phyloP scores from a whole-genome alignment of 2,888 invertebrate genomes.

The Rhimphoctona megacephalus region DNA sequence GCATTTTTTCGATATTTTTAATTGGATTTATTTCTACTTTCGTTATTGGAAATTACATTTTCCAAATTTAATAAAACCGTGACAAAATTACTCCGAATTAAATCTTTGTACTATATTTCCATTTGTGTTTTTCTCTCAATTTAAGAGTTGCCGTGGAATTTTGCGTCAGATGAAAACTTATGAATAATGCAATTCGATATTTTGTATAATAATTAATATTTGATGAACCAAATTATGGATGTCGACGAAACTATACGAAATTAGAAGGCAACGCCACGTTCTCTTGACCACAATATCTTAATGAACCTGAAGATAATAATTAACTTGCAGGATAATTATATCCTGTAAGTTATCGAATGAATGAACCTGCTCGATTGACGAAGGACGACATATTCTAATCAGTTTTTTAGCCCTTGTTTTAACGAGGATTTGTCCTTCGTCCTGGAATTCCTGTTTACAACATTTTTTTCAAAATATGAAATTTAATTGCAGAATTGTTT shows the following conservation, averaged over 20 bases:
- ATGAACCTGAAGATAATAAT: constrained; percentile 1
- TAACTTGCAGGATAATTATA: constrained; percentile 6
- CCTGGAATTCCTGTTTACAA: not conserved
- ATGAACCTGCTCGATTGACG: constrained; percentile 17
- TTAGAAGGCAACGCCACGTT: not conserved
- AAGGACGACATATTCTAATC: constrained; percentile 24
- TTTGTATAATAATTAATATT: not conserved
- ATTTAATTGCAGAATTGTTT: not conserved
- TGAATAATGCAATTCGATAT: constrained; percentile 2
- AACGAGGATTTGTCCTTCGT: too few species aligned
- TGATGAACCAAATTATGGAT: not conserved
- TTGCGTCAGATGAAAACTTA: not conserved
- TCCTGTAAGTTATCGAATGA: not conserved
- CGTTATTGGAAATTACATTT: not conserved
- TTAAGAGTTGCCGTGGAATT: not conserved
- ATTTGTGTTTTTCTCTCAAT: not conserved
- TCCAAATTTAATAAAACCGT: too few species aligned
- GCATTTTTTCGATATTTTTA: too few species aligned
- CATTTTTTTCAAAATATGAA: not conserved
- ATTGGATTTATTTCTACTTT: not conserved
- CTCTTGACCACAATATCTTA: not conserved
- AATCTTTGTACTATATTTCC: not conserved
- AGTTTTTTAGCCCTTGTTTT: not conserved
- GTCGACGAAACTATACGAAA: not conserved
- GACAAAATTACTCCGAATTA: not conserved